Base-by-base conservation (phyloP, 1,140 invertebrate genomes). In the Micrasema minimum region DNA sequence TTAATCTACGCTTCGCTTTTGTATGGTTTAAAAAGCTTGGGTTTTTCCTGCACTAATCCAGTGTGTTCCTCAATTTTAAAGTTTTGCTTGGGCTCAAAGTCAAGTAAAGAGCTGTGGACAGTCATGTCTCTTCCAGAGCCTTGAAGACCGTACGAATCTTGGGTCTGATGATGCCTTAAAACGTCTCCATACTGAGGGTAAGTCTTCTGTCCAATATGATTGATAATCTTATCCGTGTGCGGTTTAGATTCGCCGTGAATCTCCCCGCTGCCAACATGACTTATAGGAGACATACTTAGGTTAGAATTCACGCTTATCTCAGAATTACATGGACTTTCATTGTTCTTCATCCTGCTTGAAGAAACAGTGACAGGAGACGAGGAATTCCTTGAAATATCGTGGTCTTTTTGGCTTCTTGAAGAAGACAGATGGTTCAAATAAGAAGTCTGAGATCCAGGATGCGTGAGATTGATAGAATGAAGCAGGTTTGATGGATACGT, bases 21-120 rank as follows among this genome's bases (percentile, higher is more conserved):
- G 78, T 90, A 90, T 0, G 90, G 90, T 76, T 91, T 88, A 75
- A 91, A 91, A 12, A 91, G 78, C 77, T 90, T 91, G 0, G 89
- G 89, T 72, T 86, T 84, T 85, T 86, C 16, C 66, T 72, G 50
- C 16, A 72, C n/a, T 1, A 82, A 74, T 37, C 81, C 79, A 50
- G 80, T 85, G 72, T 81, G 70, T 66, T 78, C 62, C 37, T 78
- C 74, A 62, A 80, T 72, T 70, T 78, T 57, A 66, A 78, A 46
- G 45, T 65, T 77, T 22, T 12, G 23, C 2, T 9, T 48, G 12
- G 80, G 72, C 77, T 76, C 31, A 79, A 77, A 9, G 77, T 71
- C 50, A 78, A 79, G 26, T 71, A 64, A 16, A 77, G 79, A 68
- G 75, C 76, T 62, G 78, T 79, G 50, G 77, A 72, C 43, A 77